phyloP scores from a whole-genome alignment of 2,797 vertebrate species.

The Coranthus polyacanthus region DNA sequence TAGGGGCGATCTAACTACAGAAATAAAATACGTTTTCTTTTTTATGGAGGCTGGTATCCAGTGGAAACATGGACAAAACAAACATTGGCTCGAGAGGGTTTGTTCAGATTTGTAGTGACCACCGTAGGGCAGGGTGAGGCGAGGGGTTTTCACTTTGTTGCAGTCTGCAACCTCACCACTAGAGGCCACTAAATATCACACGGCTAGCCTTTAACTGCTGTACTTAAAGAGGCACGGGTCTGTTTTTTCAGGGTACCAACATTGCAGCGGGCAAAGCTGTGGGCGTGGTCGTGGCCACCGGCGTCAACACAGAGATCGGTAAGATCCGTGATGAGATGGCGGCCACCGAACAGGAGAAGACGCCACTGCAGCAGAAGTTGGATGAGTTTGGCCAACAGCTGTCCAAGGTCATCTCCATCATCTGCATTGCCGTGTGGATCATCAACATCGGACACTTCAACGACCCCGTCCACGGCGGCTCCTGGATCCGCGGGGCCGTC shows the following conservation, averaged over 20 bases:
- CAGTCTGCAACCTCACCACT: too few species aligned
- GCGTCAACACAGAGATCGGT: conserved; percentile 96
- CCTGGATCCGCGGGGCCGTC: conserved; percentile 97
- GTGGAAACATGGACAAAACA: too few species aligned
- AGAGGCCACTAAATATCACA: too few species aligned
- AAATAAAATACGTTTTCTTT: too few species aligned
- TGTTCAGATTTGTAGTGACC: too few species aligned
- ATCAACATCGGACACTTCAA: conserved; percentile 99
- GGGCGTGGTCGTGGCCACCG: conserved; percentile 94
- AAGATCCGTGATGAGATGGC: conserved; percentile 99
- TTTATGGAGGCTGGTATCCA: too few species aligned
- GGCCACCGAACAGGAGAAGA: conserved; percentile 96
- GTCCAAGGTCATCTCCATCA: conserved; percentile 97
- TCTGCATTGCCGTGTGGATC: conserved; percentile 98
- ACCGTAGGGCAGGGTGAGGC: too few species aligned
- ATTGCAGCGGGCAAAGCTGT: conserved; percentile 96
- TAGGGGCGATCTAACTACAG: too few species aligned
- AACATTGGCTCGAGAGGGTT: too few species aligned
- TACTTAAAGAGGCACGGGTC: too few species aligned
- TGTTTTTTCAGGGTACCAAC: conserved; percentile 92
- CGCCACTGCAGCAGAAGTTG: conserved; percentile 96
- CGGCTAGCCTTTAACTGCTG: too few species aligned
- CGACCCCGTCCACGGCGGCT: conserved; percentile 96
- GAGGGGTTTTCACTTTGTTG: too few species aligned
- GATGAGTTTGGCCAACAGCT: conserved; percentile 98